A percentile compares a stretch with the other conserved stretches of the same genome.
Evolutionary conservation across 2,797 vertebrate genomes (phyloP).

Genomic region (Coracias cyanogaster): DNA sequence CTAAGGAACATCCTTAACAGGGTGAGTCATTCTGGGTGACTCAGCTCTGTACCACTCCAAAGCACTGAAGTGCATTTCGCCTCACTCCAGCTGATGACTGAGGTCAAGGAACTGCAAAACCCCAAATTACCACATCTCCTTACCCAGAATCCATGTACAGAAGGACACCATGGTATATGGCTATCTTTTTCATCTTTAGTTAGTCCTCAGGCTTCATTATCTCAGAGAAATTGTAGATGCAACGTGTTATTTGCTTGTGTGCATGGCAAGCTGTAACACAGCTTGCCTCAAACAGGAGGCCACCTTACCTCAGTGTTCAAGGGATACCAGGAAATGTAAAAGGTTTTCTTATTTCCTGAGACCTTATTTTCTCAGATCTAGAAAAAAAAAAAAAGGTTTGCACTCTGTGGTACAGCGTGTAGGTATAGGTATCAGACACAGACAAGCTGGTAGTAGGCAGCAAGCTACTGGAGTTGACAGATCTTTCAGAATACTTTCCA

Average conservation of each 20-base stretch:
- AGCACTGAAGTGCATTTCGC: background rate
- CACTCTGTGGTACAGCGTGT: background rate
- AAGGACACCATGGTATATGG: background rate
- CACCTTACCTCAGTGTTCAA: background rate
- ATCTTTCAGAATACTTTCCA: background rate
- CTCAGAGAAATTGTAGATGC: background rate
- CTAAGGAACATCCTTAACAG: background rate
- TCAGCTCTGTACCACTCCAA: background rate
- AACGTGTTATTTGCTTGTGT: background rate
- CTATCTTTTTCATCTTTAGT: background rate
- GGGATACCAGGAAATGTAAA: background rate
- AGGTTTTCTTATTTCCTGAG: background rate
- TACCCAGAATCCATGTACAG: background rate
- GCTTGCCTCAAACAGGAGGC: background rate
- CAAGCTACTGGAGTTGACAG: background rate
- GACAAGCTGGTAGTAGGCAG: background rate
- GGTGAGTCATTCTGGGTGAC: slow-evolving; percentile 11
- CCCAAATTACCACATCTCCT: background rate
- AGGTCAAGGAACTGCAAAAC: background rate
- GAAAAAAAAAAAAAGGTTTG: background rate
- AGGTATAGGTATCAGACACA: background rate
- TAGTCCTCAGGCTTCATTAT: background rate
- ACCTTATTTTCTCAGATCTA: background rate
- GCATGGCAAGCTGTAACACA: background rate
- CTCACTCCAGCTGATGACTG: background rate